Base-by-base conservation (phyloP, 2,888 invertebrate species). In the Tholera decimalis region DNA sequence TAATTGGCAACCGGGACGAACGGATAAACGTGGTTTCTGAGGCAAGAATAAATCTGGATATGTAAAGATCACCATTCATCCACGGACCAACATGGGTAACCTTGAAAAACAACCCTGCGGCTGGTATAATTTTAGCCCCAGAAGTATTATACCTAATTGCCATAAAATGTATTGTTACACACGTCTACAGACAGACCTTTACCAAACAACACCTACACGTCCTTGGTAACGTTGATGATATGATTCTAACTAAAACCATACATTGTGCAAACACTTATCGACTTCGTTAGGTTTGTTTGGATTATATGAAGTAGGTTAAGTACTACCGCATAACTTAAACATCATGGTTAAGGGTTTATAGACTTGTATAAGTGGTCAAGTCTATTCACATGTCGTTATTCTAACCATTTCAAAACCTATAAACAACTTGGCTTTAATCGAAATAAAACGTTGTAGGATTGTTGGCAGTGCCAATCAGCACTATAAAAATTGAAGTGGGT, bases 301-400 rank as follows among this genome's bases (percentile, higher is more conserved):
- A 72, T 51, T 46, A 51, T 33, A 15, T 43, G 73, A 63, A 50
- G 43, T 51, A 51, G 50, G 73, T 62, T 73, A 67, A 44, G 72
- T n/a, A 61, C 22, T 18, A 28, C 35, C 28, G 44, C 24, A 39
- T 63, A 64, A 51, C 50, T 44, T 67, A 46, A 39, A 33, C 22
- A 63, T 13, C 30, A 30, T 43, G 28, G 13, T 35, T 28, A 46
- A 49, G 44, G n/a, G 55, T 56, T 66, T 55, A 70, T 74, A 46
- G 39, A 51, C 50, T 51, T 26, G 50, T 41, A 13, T 33, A 35
- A 55, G 50, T 66, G 50, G 37, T 65, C 26, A 37, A 44, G 24
- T 49, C 50, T 8, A 70, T 46, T 30, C 24, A 39, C 50, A 37
- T 39, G 13, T 35, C 26, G 22, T 41, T 56, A 35, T 22, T 20